Evolutionary conservation across 2,113 vertebrate species (phyloP), one percentile per base, ranked within the genome.

Genomic region (Scomber scombrus): DNA sequence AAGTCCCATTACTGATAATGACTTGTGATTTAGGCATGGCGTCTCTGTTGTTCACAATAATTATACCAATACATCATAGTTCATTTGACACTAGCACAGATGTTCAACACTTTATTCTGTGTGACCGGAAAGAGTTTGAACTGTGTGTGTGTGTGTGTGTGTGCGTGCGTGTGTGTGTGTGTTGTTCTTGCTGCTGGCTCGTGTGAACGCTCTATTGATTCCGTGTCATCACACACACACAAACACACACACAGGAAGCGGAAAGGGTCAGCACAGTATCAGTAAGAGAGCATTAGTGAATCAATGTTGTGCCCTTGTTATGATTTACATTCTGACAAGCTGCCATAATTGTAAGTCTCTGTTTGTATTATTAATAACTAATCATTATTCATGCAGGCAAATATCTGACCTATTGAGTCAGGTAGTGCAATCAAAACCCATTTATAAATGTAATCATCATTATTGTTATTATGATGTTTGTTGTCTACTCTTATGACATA

Each of bases 301-400:
- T 85, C 62, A 3, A 75, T 79, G 26, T 31, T 2, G 9, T 71
- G 45, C 45, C 56, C 52, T 69, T 40, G 71, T 78, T 78, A 18
- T 56, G 21, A 64, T 70, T 81, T 46, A 62, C 18, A 47, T 75
- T 67, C 67, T 71, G 66, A 86, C 54, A 78, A 31, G 61, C 71
- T 47, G 31, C 8, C 14, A 40, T 40, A 2, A 7, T 40, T 40
- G 34, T 40, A 40, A 9, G 34, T 40, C 31, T 46, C 7, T 69
- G 11, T 50, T 26, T 49, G 46, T 18, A 14, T 69, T 43, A 71
- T 56, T 13, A 77, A n/a, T 52, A 69, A 13, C 15, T 29, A 0
- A 26, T 66, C 55, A 6, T 23, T 29, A 1, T 60, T 67, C 54
- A 54, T 14, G 34, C 18, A 70, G 55, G n/a, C 21, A 1, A 65